Percentiles rank a stretch among this genome's conserved stretches.
These are phyloP conservation scores for Spinus pinus DNA, from an alignment of 2,797 vertebrate genomes.

Conservation along the genomic window DNA sequence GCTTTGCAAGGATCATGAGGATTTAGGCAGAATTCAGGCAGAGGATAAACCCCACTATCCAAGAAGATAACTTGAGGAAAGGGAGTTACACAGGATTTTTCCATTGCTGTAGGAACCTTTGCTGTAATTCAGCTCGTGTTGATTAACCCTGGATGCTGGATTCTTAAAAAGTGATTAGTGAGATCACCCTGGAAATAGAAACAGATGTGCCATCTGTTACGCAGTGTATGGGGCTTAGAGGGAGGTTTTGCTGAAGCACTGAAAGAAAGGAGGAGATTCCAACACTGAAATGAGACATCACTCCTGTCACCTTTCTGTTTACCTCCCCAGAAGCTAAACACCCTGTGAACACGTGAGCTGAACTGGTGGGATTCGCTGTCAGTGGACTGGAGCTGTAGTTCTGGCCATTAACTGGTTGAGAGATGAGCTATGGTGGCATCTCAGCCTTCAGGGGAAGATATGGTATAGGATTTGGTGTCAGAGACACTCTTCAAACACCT, in stretches of 20 bases:
- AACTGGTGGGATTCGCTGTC: not conserved
- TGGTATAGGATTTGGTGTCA: not conserved
- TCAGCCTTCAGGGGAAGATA: not conserved
- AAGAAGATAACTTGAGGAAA: not conserved
- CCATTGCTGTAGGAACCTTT: not conserved
- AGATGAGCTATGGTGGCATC: not conserved
- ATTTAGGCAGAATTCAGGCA: not conserved
- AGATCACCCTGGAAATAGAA: constrained; percentile 42
- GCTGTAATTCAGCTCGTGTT: constrained; percentile 28
- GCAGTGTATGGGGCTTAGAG: not conserved
- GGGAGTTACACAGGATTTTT: not conserved
- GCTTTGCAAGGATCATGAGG: not conserved
- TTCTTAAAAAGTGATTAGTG: constrained; percentile 63
- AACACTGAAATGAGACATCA: not conserved
- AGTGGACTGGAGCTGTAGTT: not conserved
- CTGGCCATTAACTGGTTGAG: not conserved
- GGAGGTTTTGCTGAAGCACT: not conserved
- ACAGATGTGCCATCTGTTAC: constrained; percentile 51
- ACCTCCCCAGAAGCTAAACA: not conserved
- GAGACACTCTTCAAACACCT: not conserved
- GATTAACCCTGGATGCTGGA: constrained; percentile 48
- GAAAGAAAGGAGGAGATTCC: not conserved
- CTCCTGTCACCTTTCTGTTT: not conserved
- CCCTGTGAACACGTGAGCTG: not conserved
- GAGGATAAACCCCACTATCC: not conserved